These are phyloP conservation scores for Protaetia brevitarsis DNA, from an alignment of 1,140 invertebrate genomes.

Conservation along the genomic window DNA sequence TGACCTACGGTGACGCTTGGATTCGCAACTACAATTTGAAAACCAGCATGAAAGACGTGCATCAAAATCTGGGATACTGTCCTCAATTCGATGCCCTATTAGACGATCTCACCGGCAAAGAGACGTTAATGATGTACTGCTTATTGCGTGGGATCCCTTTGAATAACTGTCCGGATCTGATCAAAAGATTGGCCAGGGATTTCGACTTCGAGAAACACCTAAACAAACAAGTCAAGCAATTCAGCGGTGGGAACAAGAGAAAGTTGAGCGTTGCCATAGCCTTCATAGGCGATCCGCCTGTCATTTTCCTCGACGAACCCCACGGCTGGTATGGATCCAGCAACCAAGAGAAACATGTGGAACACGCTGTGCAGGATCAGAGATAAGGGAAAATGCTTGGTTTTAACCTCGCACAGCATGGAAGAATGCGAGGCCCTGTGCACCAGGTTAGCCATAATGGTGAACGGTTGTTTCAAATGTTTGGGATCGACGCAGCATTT, in stretches of 20 bases:
- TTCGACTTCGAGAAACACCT: slow-evolving; percentile 53
- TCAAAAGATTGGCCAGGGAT: slow-evolving; percentile 44
- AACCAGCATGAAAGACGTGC: slow-evolving; percentile 53
- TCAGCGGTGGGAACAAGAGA: slow-evolving; percentile 92
- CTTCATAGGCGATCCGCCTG: slow-evolving; percentile 78
- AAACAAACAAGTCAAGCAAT: slow-evolving; percentile 57
- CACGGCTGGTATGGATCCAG: slow-evolving; percentile 79
- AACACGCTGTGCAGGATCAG: slow-evolving; percentile 62
- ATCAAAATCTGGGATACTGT: slow-evolving; percentile 66
- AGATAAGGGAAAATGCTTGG: slow-evolving; percentile 63
- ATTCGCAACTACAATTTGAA: slow-evolving; percentile 51
- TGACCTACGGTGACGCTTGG: slow-evolving; percentile 42
- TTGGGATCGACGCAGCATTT: slow-evolving; percentile 66
- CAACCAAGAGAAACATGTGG: slow-evolving; percentile 77
- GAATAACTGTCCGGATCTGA: slow-evolving; percentile 44
- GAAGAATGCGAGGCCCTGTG: slow-evolving; percentile 86
- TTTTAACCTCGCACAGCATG: slow-evolving; percentile 79
- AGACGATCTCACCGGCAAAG: slow-evolving; percentile 71
- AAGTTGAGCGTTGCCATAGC: slow-evolving; percentile 92
- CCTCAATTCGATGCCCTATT: slow-evolving; percentile 81
- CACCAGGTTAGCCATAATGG: slow-evolving; percentile 83
- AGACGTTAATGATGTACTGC: slow-evolving; percentile 72
- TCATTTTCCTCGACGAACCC: slow-evolving; percentile 86
- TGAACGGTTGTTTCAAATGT: slow-evolving; percentile 72
- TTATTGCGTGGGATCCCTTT: slow-evolving; percentile 66